Evolutionary conservation across 1,140 invertebrate species (phyloP).

Genomic region (Seison nebaliae): DNA sequence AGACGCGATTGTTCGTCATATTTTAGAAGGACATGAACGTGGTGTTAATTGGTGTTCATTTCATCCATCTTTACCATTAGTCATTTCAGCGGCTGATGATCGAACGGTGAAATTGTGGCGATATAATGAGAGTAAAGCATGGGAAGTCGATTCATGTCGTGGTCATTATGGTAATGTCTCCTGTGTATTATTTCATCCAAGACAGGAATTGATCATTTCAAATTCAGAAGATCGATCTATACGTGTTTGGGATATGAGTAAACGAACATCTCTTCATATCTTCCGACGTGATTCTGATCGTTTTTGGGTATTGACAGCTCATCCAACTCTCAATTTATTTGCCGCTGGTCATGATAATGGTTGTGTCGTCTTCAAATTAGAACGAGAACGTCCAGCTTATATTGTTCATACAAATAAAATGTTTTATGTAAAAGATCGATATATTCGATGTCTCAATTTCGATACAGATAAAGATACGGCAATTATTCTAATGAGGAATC

Average conservation of each 20-base stretch:
- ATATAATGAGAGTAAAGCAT: slow-evolving; percentile 70
- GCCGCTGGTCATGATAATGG: slow-evolving; percentile 71
- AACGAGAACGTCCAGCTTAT: slow-evolving; percentile 65
- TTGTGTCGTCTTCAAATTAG: slow-evolving; percentile 44
- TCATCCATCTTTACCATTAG: slow-evolving; percentile 70
- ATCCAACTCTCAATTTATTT: slow-evolving; percentile 40
- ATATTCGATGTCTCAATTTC: slow-evolving; percentile 65
- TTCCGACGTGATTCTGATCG: slow-evolving; percentile 72
- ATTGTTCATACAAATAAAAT: slow-evolving; percentile 48
- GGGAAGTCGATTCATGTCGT: slow-evolving; percentile 93
- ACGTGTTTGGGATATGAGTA: slow-evolving; percentile 91
- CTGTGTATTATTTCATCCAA: slow-evolving; percentile 80
- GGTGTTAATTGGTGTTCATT: slow-evolving; percentile 96
- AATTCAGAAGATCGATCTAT: slow-evolving; percentile 96
- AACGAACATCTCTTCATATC: slow-evolving; percentile 70
- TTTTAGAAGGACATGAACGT: slow-evolving; percentile 51
- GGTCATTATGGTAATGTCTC: slow-evolving; percentile 99
- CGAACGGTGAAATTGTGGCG: slow-evolving; percentile 88
- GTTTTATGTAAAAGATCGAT: slow-evolving; percentile 81
- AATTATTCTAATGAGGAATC: slow-evolving; percentile 67
- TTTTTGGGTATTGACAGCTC: slow-evolving; percentile 77
- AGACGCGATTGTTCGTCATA: slow-evolving; percentile 88
- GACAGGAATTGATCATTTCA: slow-evolving; percentile 78
- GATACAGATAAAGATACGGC: slow-evolving; percentile 64
- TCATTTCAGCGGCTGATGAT: slow-evolving; percentile 90